These are phyloP conservation scores for Deroplatys truncata DNA, from an alignment of 2,888 invertebrate genomes.

Conservation along the genomic window DNA sequence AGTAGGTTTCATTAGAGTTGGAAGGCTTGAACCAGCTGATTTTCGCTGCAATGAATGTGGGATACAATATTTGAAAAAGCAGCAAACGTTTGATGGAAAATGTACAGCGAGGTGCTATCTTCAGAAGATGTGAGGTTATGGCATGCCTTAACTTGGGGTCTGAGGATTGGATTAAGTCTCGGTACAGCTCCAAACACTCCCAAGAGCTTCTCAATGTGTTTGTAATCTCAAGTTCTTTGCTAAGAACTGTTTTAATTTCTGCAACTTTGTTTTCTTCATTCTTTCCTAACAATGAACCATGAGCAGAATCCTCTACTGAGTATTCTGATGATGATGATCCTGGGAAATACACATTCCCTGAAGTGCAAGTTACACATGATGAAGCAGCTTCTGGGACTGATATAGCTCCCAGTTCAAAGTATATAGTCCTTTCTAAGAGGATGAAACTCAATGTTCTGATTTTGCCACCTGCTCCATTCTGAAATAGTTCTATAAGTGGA, in stretches of 20 bases:
- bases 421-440: constrained; percentile 56
- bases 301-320: constrained; percentile 1
- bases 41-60: constrained; percentile 56
- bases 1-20: constrained; percentile 36
- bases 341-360: constrained; percentile 8
- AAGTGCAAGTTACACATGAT: constrained; percentile 49
- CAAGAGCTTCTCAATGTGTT: constrained; percentile 39
- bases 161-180: constrained; percentile 52
- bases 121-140: constrained; percentile 55
- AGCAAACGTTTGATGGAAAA: constrained; percentile 54
- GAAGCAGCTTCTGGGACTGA: constrained; percentile 29
- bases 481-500: constrained; percentile 50
- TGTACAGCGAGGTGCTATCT: constrained; percentile 54
- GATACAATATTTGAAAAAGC: constrained; percentile 57
- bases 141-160: constrained; percentile 54
- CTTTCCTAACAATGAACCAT: not conserved
- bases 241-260: not conserved
- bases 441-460: constrained; percentile 48
- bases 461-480: constrained; percentile 39
- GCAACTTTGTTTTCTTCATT: not conserved
- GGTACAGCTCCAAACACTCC: constrained; percentile 57
- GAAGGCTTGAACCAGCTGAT: constrained; percentile 46
- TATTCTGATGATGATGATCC: not conserved
- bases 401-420: constrained; percentile 55
- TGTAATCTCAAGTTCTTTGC: not conserved